Percentiles rank a stretch among this genome's conserved stretches.
Conservation (phyloP, 1,140 invertebrate genomes). For the Ceratitis capitata region DNA sequence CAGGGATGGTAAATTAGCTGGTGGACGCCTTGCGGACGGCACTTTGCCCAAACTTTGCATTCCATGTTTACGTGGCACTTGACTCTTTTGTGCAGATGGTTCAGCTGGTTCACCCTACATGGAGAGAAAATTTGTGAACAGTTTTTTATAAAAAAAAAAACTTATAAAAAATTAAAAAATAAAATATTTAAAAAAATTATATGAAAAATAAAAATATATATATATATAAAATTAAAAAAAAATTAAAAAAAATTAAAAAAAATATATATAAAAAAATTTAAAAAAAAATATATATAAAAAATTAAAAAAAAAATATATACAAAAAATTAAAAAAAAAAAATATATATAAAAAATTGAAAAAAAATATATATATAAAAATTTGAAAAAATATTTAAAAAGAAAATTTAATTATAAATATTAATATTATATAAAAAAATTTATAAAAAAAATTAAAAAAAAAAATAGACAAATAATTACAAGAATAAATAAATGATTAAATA, state of each 20-base stretch:
- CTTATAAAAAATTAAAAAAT: conserved; percentile 33
- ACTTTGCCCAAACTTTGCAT: conserved; percentile 98
- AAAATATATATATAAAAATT: conserved; percentile 14
- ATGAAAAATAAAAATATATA: no score
- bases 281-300: conserved; percentile 39
- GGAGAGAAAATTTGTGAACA: neutral
- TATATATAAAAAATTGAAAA: neutral
- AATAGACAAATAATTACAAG: no score
- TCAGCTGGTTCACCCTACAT: conserved; percentile 86
- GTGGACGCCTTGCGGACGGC: conserved; percentile 91
- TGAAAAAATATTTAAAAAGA: no score
- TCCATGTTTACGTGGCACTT: conserved; percentile 94
- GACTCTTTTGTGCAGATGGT: conserved; percentile 86
- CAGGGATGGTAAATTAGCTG: conserved; percentile 96
- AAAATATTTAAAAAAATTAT: no score
- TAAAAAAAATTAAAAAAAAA: no score
- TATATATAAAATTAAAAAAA: neutral
- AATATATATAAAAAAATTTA: conserved; percentile 16
- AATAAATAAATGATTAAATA: no score
- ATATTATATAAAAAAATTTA: no score
- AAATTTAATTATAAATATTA: no score
- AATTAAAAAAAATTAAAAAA: neutral
- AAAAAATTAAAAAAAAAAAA: no score
- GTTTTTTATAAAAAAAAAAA: conserved; percentile 38
- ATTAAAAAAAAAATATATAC: neutral